Conservation (phyloP, 53 echinoderm and acorn worm genomes). For the Holothuria leucospilota region DNA sequence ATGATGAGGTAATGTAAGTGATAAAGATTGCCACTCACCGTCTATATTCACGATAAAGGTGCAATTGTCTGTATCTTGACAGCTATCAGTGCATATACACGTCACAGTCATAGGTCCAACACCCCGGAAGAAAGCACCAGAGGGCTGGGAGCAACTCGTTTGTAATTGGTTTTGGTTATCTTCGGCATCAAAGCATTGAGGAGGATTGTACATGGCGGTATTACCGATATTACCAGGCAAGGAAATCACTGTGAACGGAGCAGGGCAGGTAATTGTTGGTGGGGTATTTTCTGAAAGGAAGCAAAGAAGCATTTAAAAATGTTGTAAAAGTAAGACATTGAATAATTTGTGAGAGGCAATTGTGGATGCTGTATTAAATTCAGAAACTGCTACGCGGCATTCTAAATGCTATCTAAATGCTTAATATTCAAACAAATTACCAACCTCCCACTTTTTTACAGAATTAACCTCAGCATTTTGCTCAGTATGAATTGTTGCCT, state of each 20-base stretch:
- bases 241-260: neutral
- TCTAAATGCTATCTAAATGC: too few species aligned
- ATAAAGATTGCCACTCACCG: neutral
- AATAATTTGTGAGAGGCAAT: too few species aligned
- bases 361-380: too few species aligned
- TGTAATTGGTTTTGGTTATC: neutral
- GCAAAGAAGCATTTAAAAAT: neutral
- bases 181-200: neutral
- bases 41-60: neutral
- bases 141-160: neutral
- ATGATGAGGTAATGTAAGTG: too few species aligned
- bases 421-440: too few species aligned
- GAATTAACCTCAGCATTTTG: too few species aligned
- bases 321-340: too few species aligned
- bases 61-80: neutral
- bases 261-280: neutral
- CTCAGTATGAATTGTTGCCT: too few species aligned
- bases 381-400: too few species aligned
- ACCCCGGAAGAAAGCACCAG: neutral
- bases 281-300: neutral
- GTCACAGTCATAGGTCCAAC: neutral
- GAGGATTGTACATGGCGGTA: neutral
- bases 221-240: neutral
- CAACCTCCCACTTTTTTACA: too few species aligned
- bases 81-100: slow-evolving; percentile 18